phyloP scores from a whole-genome alignment of 2,888 invertebrate species.

The Pheosia tremula region DNA sequence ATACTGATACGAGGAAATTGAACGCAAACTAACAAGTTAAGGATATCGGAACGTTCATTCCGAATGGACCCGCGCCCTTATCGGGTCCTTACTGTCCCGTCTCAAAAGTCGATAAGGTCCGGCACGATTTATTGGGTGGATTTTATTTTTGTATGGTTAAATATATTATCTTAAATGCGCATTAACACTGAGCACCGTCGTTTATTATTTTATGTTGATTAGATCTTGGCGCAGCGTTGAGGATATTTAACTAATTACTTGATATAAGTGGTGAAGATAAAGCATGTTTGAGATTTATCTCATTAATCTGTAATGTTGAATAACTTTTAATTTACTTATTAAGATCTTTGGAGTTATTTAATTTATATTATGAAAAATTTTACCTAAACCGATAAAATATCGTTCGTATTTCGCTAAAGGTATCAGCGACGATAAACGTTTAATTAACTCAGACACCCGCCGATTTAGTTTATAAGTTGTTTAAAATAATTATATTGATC shows the following conservation, averaged over 20 bases:
- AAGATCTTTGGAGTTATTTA: too few relatives aligned
- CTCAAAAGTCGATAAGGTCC: slow-evolving; percentile 76
- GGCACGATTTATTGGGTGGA: slow-evolving; percentile 79
- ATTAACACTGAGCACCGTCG: slow-evolving; percentile 79
- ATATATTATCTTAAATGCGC: slow-evolving; percentile 83
- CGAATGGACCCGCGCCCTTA: slow-evolving; percentile 64
- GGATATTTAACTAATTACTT: slow-evolving; percentile 18
- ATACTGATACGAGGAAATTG: slow-evolving; percentile 35
- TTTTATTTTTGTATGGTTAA: slow-evolving; percentile 79
- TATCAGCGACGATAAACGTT: slow-evolving; percentile 35
- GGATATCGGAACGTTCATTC: slow-evolving; percentile 45
- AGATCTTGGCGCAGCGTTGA: slow-evolving; percentile 36
- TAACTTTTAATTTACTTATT: not conserved
- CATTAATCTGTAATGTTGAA: not conserved
- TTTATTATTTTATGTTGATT: slow-evolving; percentile 69
- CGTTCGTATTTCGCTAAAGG: slow-evolving; percentile 10
- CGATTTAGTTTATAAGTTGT: slow-evolving; percentile 55
- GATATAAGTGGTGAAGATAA: slow-evolving; percentile 2
- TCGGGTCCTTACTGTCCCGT: slow-evolving; percentile 75
- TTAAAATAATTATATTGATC: slow-evolving; percentile 73
- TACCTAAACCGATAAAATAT: not conserved
- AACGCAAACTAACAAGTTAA: slow-evolving; percentile 61
- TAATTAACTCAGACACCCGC: slow-evolving; percentile 40
- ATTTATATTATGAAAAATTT: too few relatives aligned
- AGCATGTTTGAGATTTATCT: slow-evolving; percentile 1